A percentile compares a stretch with the other conserved stretches of the same genome.
Evolutionary conservation across 2,113 vertebrate species (phyloP).

Genomic region (Halcyon senegalensis): DNA sequence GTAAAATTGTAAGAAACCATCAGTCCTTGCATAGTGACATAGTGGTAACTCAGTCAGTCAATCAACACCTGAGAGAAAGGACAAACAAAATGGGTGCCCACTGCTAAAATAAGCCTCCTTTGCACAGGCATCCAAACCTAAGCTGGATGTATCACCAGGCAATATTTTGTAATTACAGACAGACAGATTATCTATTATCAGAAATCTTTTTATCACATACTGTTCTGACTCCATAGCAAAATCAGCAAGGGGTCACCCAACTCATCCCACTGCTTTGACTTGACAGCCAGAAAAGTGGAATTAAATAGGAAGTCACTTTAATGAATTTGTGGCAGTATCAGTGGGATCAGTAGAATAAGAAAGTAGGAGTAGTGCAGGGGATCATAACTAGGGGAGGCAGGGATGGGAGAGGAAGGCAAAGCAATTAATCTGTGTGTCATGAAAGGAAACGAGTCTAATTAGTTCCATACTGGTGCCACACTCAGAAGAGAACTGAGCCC

Average conservation of each 20-base stretch:
- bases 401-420: not conserved
- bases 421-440: not conserved
- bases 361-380: not conserved
- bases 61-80: not conserved
- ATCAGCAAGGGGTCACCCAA: not conserved
- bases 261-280: not conserved
- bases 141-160: not conserved
- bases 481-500: not conserved
- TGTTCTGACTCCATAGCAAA: not conserved
- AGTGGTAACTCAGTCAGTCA: not conserved
- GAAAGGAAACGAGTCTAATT: not conserved
- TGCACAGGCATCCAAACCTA: not conserved
- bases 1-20: not conserved
- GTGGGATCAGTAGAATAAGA: not conserved
- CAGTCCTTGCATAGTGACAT: not conserved
- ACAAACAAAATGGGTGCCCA: not conserved
- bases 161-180: not conserved
- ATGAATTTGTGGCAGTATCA: not conserved
- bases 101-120: not conserved
- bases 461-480: not conserved
- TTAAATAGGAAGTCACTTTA: not conserved
- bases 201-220: not conserved
- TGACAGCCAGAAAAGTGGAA: not conserved
- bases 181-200: not conserved
- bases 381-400: not conserved